Base-by-base conservation (phyloP, 2,888 invertebrate genomes). In the Andricus curvator region DNA sequence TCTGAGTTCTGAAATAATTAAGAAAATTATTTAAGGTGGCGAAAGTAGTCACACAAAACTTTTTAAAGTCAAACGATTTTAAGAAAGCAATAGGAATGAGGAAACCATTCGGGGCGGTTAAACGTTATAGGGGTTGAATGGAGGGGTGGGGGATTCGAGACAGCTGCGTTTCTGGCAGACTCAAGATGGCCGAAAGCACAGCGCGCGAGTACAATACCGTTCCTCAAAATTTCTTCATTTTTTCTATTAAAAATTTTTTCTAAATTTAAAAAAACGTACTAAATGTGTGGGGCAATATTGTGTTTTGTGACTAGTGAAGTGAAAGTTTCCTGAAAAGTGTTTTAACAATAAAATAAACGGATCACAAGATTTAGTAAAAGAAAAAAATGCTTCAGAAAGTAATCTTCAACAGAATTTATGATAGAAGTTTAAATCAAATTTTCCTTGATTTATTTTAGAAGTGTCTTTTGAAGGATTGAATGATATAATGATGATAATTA, bases 121-220 rank as follows among this genome's bases (percentile, higher is more conserved):
- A 84, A 86, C 88, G 81, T 88, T 86, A 60, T 81, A 85, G 86
- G 88, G 87, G 88, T 86, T 85, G 85, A 80, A 82, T 78, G 78
- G 78, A 74, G 81, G 78, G 81, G 83, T 85, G 74, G 83, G 83
- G 77, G 80, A 15, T 51, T 33, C 44, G 81, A 33, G 37, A 56
- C 84, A 84, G 84, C 84, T 91, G 91, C 89, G 78, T 86, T 88
- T 87, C 86, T 85, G 85, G 85, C 86, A 79, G 83, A 88, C 89
- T 89, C 88, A 92, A 92, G 90, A 92, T 91, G 91, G 91, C 91
- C 84, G 92, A 86, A 86, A 84, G 84, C 84, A 84, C 85, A 80
- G 77, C 68, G 68, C 83, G 86, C 84, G 86, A 84, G 88, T 86
- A 82, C 81, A 84, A 74, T 79, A 81, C 82, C 84, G 85, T 86